A percentile compares a stretch with the other conserved stretches of the same genome.
These are phyloP conservation scores for Trematomus bernacchii DNA, from an alignment of 2,797 vertebrate species.

Conservation along the genomic window DNA sequence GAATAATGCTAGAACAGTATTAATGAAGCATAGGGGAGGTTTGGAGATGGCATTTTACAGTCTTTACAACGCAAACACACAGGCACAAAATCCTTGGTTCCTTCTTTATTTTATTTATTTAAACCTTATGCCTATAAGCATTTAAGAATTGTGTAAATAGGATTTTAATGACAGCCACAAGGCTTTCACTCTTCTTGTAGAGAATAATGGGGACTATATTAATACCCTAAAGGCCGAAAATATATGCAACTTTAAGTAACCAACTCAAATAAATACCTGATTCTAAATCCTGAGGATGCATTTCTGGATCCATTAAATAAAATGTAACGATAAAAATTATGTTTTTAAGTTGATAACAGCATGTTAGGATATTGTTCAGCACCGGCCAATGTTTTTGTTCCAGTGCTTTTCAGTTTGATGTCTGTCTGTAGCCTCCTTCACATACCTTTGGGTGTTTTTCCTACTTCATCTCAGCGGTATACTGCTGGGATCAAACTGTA, in stretches of 20 bases:
- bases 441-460: slow-evolving; percentile 42
- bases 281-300: background rate
- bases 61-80: background rate
- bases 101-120: too few species aligned
- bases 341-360: background rate
- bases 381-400: slow-evolving; percentile 14
- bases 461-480: slow-evolving; percentile 30
- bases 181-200: too few species aligned
- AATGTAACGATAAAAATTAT: slow-evolving; percentile 1
- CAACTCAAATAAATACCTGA: slow-evolving; percentile 22
- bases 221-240: background rate
- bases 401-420: slow-evolving; percentile 34
- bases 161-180: too few species aligned
- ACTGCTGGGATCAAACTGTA: slow-evolving; percentile 58
- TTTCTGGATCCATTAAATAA: slow-evolving; percentile 12
- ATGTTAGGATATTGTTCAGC: slow-evolving; percentile 11
- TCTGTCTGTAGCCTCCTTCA: slow-evolving; percentile 31
- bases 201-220: too few species aligned
- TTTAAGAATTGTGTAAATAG: too few species aligned
- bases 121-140: too few species aligned
- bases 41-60: background rate
- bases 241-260: slow-evolving; percentile 2
- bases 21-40: background rate
- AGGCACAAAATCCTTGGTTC: background rate
- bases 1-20: slow-evolving; percentile 1